Base-by-base conservation (phyloP, 2,888 invertebrate species). In the Notodonta ziczac region DNA sequence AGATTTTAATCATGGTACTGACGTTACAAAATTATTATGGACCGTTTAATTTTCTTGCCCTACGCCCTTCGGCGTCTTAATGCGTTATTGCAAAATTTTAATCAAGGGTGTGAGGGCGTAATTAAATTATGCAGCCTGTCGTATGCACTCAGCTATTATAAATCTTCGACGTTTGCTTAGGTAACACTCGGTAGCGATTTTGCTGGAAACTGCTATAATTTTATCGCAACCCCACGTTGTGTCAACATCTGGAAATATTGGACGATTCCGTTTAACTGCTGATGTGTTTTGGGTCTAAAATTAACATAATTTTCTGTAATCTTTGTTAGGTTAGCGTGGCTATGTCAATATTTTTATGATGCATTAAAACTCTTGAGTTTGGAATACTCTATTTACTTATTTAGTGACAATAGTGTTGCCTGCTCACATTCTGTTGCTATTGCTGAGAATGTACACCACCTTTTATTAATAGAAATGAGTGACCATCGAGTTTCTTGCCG, bases 81-180 rank as follows among this genome's bases (percentile, higher is more conserved):
- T 90, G 91, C 88, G 87, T 90, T 89, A 90, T 87, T 89, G 87
- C 90, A 84, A 90, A 90, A 91, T 92, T 93, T 91, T 93, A 93
- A 93, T 93, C 90, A 92, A 90, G 92, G 91, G 92, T 86, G 89
- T 91, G 87, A 88, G 85, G 77, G 80, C 82, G 87, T 91, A 90
- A 92, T 91, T 91, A 91, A 91, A 92, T 92, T 93, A 92, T 92
- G 91, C 92, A 92, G 84, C 82, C 91, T 91, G 92, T 92, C 93
- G 87, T 88, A 90, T 93, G 92, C 93, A 93, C 88, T 91, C 89
- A 70, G 77, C 72, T 80, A 81, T 84, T 86, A 89, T 92, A 91
- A 93, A 93, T 93, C 89, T 87, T 73, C 67, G 57, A 69, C 76
- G 84, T 89, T 89, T 89, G 86, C 84, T 89, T 89, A 86, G 85